Base-by-base conservation (phyloP, 2,888 invertebrate genomes). In the Dromius quadrimaculatus region DNA sequence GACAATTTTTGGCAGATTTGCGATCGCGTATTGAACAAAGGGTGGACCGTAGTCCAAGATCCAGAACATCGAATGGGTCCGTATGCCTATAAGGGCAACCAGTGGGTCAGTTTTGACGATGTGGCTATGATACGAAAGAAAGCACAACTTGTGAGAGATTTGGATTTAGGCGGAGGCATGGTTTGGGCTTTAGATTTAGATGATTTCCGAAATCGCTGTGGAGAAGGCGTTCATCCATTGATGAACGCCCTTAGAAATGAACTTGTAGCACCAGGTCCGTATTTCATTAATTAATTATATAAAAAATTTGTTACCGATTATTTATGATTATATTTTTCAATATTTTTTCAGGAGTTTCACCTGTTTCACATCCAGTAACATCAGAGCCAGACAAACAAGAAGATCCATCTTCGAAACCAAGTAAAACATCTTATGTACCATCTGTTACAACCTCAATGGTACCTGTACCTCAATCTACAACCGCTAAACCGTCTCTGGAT, bases 41-140 rank as follows among this genome's bases (percentile, higher is more conserved):
- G 90, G 1, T 94, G 94, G 92, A 90, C 87, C 2, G 89, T 94
- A 0, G 90, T 94, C 0, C 88, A 93, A 78, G 94, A 95, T 79
- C 87, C 90, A 0, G 82, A 89, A 59, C 85, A 88, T 9, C 85
- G 93, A 54, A 92, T 96, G 88, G 95, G 95, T 2, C 96, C 96
- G 0, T 95, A 92, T 76, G 93, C 95, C 0, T 91, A 90, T 78
- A 92, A 92, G 77, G 94, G 90, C 47, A 91, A 91, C 77, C 95
- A 96, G 79, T 97, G 96, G 96, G 94, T 95, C 15, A 92, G 94
- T 1, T 97, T 88, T 77, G 96, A 97, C 79, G 95, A 96, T 78
- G 85, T 87, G 5, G 89, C 89, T 28, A 94, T 91, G 83, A 90
- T 96, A 43, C 86, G 87, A 72, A 87, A 86, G 73, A 96, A 96